phyloP scores from a whole-genome alignment of 2,888 invertebrate genomes.

The Eulithis testata region DNA sequence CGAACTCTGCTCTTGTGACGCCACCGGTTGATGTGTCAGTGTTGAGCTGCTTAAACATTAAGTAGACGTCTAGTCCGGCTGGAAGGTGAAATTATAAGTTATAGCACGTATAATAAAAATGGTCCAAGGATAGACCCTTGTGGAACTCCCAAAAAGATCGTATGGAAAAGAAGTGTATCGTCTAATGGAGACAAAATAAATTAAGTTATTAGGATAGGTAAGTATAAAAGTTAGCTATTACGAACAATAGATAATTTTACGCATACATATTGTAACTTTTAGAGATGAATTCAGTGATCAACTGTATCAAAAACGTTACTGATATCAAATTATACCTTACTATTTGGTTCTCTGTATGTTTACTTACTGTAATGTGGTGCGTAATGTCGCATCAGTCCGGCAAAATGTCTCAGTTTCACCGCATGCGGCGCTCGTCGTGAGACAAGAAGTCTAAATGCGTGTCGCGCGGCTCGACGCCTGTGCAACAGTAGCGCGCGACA shows the following conservation, averaged over 20 bases:
- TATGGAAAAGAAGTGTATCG: neutral
- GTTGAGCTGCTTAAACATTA: constrained; percentile 93
- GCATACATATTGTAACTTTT: too few species aligned
- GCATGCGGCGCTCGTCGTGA: constrained; percentile 89
- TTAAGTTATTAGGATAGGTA: neutral
- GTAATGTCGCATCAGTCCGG: constrained; percentile 91
- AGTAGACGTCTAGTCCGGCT: constrained; percentile 89
- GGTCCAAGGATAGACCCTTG: constrained; percentile 10
- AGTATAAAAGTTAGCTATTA: too few species aligned
- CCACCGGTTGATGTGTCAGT: constrained; percentile 76
- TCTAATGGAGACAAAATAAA: neutral
- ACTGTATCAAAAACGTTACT: constrained; percentile 10
- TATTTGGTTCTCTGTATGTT: neutral
- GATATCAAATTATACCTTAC: neutral
- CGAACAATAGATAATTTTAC: too few species aligned
- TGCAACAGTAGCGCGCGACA: constrained; percentile 92
- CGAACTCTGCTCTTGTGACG: constrained; percentile 89
- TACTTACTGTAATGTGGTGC: constrained; percentile 86
- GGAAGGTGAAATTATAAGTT: constrained; percentile 33
- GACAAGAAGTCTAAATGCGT: constrained; percentile 92
- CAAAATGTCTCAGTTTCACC: constrained; percentile 90
- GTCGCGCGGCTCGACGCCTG: constrained; percentile 91
- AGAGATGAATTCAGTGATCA: neutral
- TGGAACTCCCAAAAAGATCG: constrained; percentile 1
- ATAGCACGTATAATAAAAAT: constrained; percentile 2